Evolutionary conservation across 2,113 vertebrate genomes (phyloP).

Genomic region (Notothenia rossii): DNA sequence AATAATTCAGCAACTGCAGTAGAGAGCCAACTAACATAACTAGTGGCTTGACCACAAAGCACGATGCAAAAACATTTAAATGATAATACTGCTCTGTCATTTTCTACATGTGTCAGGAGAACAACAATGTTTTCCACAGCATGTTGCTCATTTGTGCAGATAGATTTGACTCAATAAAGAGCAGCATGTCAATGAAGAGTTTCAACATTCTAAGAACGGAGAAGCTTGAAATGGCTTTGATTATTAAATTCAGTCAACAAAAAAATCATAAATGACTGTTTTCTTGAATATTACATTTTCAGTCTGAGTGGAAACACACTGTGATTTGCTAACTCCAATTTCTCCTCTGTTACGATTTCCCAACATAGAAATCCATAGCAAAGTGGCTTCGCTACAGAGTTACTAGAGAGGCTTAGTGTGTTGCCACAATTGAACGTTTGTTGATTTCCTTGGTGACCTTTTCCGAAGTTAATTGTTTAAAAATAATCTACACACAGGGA

Average conservation of each 20-base stretch:
- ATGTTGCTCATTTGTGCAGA: constrained; percentile 16
- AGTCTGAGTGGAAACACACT: not conserved
- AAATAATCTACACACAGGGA: constrained; percentile 39
- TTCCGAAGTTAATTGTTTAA: constrained; percentile 51
- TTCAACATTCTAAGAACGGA: not conserved
- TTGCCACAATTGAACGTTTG: constrained; percentile 53
- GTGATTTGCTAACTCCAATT: not conserved
- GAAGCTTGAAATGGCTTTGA: not conserved
- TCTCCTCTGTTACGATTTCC: not conserved
- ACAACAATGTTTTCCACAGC: constrained; percentile 15
- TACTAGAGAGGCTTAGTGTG: not conserved
- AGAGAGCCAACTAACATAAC: not conserved
- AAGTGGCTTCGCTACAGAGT: constrained; percentile 12
- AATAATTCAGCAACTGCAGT: constrained; percentile 3
- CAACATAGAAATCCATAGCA: constrained; percentile 8
- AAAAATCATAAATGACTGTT: not conserved
- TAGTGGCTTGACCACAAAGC: not conserved
- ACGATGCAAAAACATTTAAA: not conserved
- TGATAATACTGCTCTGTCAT: not conserved
- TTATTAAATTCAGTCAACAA: not conserved
- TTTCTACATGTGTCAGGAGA: constrained; percentile 16
- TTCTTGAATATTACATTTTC: not conserved
- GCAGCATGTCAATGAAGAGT: constrained; percentile 18
- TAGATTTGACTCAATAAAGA: not conserved
- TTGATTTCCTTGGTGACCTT: constrained; percentile 56